Conservation (phyloP, 2,797 vertebrate genomes). For the Pipistrellus nathusii region DNA sequence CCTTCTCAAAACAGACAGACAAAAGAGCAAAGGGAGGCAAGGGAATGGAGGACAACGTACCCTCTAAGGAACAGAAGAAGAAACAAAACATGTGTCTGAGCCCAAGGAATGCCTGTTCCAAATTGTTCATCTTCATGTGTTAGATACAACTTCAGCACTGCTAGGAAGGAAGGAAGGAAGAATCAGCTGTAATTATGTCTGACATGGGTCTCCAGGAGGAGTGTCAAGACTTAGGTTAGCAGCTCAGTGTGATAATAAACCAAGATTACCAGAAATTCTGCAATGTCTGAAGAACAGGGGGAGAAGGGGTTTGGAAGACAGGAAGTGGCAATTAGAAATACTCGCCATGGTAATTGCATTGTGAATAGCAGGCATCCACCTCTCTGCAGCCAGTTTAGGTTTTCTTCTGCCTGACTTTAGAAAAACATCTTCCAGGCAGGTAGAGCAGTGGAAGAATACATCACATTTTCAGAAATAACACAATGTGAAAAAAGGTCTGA, state of each 20-base stretch:
- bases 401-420: constrained; percentile 77
- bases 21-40: background rate
- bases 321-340: constrained; percentile 84
- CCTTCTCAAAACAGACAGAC: constrained; percentile 59
- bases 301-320: background rate
- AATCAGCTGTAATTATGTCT: constrained; percentile 87
- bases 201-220: constrained; percentile 84
- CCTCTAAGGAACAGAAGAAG: constrained; percentile 62
- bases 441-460: constrained; percentile 51
- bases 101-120: constrained; percentile 78
- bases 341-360: constrained; percentile 85
- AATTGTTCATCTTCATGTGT: constrained; percentile 88
- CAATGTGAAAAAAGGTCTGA: constrained; percentile 58
- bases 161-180: constrained; percentile 86
- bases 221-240: constrained; percentile 83
- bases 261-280: constrained; percentile 84
- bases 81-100: background rate
- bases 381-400: constrained; percentile 34
- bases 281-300: constrained; percentile 74
- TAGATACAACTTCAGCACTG: constrained; percentile 83
- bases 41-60: background rate
- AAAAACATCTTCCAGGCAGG: constrained; percentile 72
- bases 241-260: constrained; percentile 85
- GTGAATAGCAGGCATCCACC: constrained; percentile 70
- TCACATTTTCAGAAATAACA: constrained; percentile 74